Percentiles rank a stretch among this genome's conserved stretches.
Evolutionary conservation across 2,888 invertebrate species (phyloP).

Genomic region (Koerneria pararmatus): DNA sequence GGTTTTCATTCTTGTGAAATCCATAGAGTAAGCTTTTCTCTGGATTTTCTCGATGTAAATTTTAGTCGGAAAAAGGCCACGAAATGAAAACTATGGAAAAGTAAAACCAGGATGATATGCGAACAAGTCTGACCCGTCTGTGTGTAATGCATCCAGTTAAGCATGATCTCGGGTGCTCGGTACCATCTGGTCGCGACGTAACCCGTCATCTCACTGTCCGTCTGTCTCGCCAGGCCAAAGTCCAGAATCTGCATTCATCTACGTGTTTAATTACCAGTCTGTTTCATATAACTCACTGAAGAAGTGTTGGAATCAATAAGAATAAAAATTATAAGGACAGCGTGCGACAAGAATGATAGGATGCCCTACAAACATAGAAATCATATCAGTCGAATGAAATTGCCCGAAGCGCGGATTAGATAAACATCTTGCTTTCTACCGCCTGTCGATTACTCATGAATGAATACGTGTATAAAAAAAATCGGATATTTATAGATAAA

Average conservation of each 20-base stretch:
- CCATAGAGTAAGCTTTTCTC: no score
- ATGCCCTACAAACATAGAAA: not conserved
- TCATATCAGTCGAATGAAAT: not conserved
- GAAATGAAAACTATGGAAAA: no score
- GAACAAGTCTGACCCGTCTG: constrained; percentile 81
- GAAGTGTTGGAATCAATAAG: not conserved
- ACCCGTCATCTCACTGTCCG: constrained; percentile 67
- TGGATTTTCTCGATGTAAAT: constrained; percentile 96
- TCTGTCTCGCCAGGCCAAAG: constrained; percentile 61
- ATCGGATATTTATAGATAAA: not conserved
- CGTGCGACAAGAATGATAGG: no score
- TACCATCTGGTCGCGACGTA: constrained; percentile 49
- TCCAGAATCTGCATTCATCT: constrained; percentile 66
- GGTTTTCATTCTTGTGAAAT: no score
- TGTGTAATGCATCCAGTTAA: constrained; percentile 83
- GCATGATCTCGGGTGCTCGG: constrained; percentile 63
- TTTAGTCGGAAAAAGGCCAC: no score
- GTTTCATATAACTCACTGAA: no score
- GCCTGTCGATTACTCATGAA: no score
- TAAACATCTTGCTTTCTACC: no score
- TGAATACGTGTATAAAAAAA: not conserved
- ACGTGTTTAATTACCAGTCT: no score
- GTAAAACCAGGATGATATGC: no score
- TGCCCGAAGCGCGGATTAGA: not conserved
- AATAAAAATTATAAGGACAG: not conserved